These are phyloP conservation scores for Trichogramma dendrolimi DNA, from an alignment of 2,888 invertebrate genomes.

Conservation along the genomic window DNA sequence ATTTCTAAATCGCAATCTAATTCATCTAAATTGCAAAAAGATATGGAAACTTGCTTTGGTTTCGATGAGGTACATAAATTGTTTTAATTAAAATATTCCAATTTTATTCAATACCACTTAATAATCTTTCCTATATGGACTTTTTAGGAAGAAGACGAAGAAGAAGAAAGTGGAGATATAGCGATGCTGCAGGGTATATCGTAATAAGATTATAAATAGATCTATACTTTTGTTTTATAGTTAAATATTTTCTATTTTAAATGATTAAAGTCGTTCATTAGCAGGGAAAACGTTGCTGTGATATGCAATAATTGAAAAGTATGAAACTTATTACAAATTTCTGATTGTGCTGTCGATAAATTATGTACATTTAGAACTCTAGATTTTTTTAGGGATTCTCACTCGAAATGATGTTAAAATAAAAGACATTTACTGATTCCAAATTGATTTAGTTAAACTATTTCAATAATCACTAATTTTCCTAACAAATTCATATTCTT, in stretches of 20 bases:
- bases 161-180: slow-evolving; percentile 50
- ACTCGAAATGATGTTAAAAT: too few species aligned
- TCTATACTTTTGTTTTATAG: slow-evolving; percentile 11
- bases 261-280: slow-evolving; percentile 8
- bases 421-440: too few species aligned
- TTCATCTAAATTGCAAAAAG: slow-evolving; percentile 55
- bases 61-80: slow-evolving; percentile 65
- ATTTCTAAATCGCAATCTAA: slow-evolving; percentile 39
- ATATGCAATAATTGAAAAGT: background rate
- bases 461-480: too few species aligned
- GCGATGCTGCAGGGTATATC: slow-evolving; percentile 48
- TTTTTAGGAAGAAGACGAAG: slow-evolving; percentile 53
- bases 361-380: too few species aligned
- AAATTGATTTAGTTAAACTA: too few species aligned
- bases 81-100: background rate
- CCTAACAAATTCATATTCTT: background rate
- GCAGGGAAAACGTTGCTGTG: slow-evolving; percentile 16
- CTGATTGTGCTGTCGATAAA: too few species aligned
- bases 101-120: background rate
- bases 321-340: background rate
- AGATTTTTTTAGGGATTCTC: too few species aligned
- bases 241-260: slow-evolving; percentile 17
- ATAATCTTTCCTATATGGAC: slow-evolving; percentile 16
- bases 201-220: slow-evolving; percentile 40
- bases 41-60: slow-evolving; percentile 78